These are phyloP conservation scores for Pomatostomus ruficeps DNA, from an alignment of 2,113 vertebrate genomes.

Conservation along the genomic window DNA sequence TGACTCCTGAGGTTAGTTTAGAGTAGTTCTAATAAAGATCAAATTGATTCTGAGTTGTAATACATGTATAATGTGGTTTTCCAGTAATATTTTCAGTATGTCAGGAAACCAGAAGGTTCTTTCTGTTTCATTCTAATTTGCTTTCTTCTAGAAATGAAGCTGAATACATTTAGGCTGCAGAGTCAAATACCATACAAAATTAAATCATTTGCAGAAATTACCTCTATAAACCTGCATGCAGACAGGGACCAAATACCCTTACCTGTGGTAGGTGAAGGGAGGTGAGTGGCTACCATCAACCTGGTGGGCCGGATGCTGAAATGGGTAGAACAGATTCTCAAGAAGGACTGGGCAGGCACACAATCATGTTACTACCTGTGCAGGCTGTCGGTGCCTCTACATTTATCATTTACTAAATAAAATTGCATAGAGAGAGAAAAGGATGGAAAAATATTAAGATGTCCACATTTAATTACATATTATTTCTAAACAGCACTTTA, in stretches of 20 bases:
- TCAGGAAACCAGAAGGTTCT: not conserved
- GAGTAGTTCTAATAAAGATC: not conserved
- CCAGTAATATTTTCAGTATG: not conserved
- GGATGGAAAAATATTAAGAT: not conserved
- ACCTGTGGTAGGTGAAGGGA: not conserved
- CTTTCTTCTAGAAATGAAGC: not conserved
- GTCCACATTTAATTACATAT: not conserved
- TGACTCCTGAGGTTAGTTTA: not conserved
- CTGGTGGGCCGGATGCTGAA: not conserved
- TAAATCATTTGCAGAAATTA: not conserved
- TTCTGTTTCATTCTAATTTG: not conserved
- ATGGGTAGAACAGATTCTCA: not conserved
- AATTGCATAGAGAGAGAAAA: not conserved
- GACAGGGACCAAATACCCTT: not conserved
- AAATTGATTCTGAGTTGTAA: not conserved
- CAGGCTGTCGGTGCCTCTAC: not conserved
- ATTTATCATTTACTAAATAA: not conserved
- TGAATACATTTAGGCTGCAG: not conserved
- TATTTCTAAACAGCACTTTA: not conserved
- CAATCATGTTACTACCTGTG: accelerated
- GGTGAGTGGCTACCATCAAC: no score
- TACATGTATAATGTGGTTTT: not conserved
- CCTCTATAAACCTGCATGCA: not conserved
- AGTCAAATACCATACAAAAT: not conserved
- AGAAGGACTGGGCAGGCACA: not conserved